Base-by-base conservation (phyloP, 1,140 invertebrate species). In the Lepidurus packardi region DNA sequence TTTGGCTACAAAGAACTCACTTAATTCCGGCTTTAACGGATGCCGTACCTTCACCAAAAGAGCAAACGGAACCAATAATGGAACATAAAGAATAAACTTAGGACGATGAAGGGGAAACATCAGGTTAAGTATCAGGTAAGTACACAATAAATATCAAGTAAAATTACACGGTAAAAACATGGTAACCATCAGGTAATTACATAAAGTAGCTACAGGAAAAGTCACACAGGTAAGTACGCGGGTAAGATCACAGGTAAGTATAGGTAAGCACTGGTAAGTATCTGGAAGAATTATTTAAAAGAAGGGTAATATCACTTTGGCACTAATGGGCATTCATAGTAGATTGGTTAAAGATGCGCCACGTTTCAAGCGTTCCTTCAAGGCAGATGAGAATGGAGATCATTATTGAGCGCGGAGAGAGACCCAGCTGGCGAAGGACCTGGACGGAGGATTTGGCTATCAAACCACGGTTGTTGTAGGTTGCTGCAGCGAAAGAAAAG, bases 41-140 rank as follows among this genome's bases (percentile, higher is more conserved):
- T 5, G 45, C 45, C 3, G 45, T 16, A 47, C 45, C 45, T 47
- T 47, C 45, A 47, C 45, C 45, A 47, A 47, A 47, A 11, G 1
- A 47, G 6, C 45, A 47, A 47, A 47, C 9, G 10, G 9, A 5
- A 47, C 9, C 45, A 47, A 47, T 47, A 3, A 47, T 47, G 9
- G 16, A 47, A 47, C 45, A 47, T 1, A 1, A 47, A 2, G 3
- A 16, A 47, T 1, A 16, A 10, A 47, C 45, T 47, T 2, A 47
- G 16, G 16, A 47, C 45, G 3, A 47, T 1, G 16, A 47, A 2
- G 1, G 9, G 16, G 45, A 47, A n/a, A n/a, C 10, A n/a, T n/a
- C n/a, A n/a, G 89, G 92, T 16, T 74, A 25, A 25, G 25, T 25
- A 25, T 1, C 1, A 25, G 25, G 1, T 25, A 25, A 25, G 25